Percentiles rank a stretch among this genome's conserved stretches.
Conservation (phyloP, 2,888 invertebrate genomes). For the Cerastis rubricosa region DNA sequence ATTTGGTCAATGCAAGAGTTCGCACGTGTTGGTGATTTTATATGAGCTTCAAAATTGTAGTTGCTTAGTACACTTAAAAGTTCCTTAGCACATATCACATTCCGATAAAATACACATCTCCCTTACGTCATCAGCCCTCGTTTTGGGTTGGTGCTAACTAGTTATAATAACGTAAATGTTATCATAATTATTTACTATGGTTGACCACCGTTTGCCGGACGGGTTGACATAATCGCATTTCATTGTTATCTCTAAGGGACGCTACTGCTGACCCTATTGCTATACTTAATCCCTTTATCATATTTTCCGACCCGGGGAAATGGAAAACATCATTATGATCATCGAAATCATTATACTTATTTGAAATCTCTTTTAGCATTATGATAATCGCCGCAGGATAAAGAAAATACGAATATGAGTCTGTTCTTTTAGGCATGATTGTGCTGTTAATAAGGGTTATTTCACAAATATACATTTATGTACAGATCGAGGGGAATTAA, state of each 20-base stretch:
- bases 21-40: too few relatives aligned
- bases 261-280: not conserved
- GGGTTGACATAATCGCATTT: slow-evolving; percentile 23
- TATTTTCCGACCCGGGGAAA: not conserved
- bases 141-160: not conserved
- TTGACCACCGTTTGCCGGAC: not conserved
- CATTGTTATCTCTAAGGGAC: slow-evolving; percentile 25
- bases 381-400: not conserved
- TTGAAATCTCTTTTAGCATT: slow-evolving; percentile 5
- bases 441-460: too few relatives aligned
- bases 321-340: not conserved
- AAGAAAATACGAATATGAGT: not conserved
- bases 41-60: too few relatives aligned
- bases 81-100: too few relatives aligned
- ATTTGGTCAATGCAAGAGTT: too few relatives aligned
- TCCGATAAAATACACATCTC: too few relatives aligned
- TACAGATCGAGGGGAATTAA: too few relatives aligned
- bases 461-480: too few relatives aligned
- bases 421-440: not conserved
- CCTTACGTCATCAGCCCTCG: too few relatives aligned
- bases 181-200: not conserved
- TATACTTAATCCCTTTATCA: slow-evolving; percentile 6
- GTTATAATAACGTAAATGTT: not conserved
- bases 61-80: too few relatives aligned
- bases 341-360: not conserved